Evolutionary conservation across 1,140 invertebrate genomes (phyloP).

Genomic region (Drosophila mojavensis): DNA sequence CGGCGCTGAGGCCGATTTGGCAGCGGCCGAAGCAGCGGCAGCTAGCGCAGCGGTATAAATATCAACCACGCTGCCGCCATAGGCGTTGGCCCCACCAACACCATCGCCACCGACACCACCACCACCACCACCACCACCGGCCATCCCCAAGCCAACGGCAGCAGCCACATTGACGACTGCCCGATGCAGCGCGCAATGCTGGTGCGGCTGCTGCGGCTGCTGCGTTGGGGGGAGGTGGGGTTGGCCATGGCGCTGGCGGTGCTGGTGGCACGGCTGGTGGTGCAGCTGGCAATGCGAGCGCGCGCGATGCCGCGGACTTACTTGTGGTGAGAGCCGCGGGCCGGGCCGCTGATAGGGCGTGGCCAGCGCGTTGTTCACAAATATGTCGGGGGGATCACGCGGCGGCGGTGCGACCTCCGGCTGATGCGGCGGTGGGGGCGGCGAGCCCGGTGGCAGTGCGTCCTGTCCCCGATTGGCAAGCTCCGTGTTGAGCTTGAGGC

Average conservation of each 20-base stretch:
- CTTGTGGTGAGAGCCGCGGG: conserved; percentile 65
- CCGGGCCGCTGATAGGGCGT: conserved; percentile 71
- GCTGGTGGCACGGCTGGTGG: conserved; percentile 33
- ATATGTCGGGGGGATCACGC: conserved; percentile 76
- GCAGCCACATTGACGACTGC: conserved; percentile 72
- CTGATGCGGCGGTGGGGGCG: conserved; percentile 58
- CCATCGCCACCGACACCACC: conserved; percentile 24
- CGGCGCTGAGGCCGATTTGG: conserved; percentile 41
- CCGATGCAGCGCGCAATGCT: conserved; percentile 60
- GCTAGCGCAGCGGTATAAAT: conserved; percentile 70
- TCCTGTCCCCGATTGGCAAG: conserved; percentile 66
- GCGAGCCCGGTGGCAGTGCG: conserved; percentile 55
- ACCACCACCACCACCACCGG: conserved; percentile 24
- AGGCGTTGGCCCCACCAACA: conserved; percentile 2
- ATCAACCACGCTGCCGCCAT: conserved; percentile 60
- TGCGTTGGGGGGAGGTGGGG: background rate
- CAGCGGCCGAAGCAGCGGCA: conserved; percentile 54
- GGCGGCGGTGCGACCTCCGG: conserved; percentile 18
- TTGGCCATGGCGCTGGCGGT: conserved; percentile 42
- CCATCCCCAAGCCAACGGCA: conserved; percentile 63
- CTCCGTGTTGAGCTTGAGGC: conserved; percentile 77
- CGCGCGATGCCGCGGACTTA: conserved; percentile 74
- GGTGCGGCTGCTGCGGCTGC: conserved; percentile 2
- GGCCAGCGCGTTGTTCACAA: conserved; percentile 77
- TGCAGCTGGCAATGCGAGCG: conserved; percentile 57